These are phyloP conservation scores for Sinelater perroti DNA, from an alignment of 2,888 invertebrate species.

Conservation along the genomic window DNA sequence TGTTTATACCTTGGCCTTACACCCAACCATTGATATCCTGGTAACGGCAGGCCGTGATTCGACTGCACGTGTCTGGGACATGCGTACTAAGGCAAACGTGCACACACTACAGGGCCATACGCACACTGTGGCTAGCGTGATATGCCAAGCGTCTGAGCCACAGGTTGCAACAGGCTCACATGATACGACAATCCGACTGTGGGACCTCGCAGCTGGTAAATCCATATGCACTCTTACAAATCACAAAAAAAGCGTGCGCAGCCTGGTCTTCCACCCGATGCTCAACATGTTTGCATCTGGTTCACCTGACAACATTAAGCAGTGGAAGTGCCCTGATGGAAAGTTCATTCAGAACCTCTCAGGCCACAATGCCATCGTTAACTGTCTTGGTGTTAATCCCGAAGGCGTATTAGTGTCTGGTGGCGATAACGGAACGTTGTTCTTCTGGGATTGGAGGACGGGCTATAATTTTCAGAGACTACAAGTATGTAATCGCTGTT, in stretches of 20 bases:
- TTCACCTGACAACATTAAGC: constrained; percentile 98
- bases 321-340: constrained; percentile 98
- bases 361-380: constrained; percentile 97
- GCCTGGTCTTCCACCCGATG: constrained; percentile 79
- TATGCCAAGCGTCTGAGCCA: constrained; percentile 92
- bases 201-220: constrained; percentile 97
- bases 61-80: constrained; percentile 97
- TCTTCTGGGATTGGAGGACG: constrained; percentile 99
- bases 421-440: constrained; percentile 97
- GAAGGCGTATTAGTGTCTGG: constrained; percentile 97
- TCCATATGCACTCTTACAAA: constrained; percentile 95
- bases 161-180: constrained; percentile 92
- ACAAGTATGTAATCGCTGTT: constrained; percentile 66
- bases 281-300: constrained; percentile 96
- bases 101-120: constrained; percentile 96
- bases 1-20: constrained; percentile 90
- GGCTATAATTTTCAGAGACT: constrained; percentile 98
- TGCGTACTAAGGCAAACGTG: constrained; percentile 98
- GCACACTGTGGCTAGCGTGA: constrained; percentile 95
- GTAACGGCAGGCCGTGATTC: constrained; percentile 95
- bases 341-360: constrained; percentile 96
- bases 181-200: constrained; percentile 95
- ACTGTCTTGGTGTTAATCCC: constrained; percentile 93
- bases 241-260: constrained; percentile 95
- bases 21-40: constrained; percentile 94